Evolutionary conservation across 2,113 vertebrate species (phyloP), one percentile per base, ranked within the genome.

Genomic region (Leucopternis melanops): DNA sequence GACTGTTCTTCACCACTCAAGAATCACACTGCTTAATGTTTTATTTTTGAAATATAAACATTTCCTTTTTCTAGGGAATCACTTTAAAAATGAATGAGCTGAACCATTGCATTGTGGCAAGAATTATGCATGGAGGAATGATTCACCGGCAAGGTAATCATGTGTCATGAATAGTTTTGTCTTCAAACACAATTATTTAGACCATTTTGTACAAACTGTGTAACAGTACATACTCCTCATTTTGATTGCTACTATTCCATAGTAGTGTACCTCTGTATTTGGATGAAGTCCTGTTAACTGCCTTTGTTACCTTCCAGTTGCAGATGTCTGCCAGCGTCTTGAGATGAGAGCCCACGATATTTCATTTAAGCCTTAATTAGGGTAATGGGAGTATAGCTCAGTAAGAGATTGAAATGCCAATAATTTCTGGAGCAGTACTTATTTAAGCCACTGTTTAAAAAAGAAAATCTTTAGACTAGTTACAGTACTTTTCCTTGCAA

Each of bases 101-200:
- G 81, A 99, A 99, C 98, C 99, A 99, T 90, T 99, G 99, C 98
- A 99, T 99, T 92, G 99, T 99, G 84, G 99, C 99, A 52, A 98
- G 99, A 98, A 99, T 99, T 96, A 99, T 99, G 99, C 99, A 99
- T 1, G 99, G 99, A 57, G 99, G 99, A 96, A 99, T 99, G 99
- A 99, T 99, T 97, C 99, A 99, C 95, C 99, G 99, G 97, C 99
- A 99, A 99, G 99, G 99, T 99, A 98, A 95, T 95, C 38, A 82
- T 58, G 38, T 72, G 42, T 91, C 49, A 40, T 71, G 59, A 89
- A 32, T 88, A n/a, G 55, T 86, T 90, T 59, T 89, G 78, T 77
- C 86, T 73, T 88, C 58, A 67, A 50, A 63, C n/a, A n/a, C 8
- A 29, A 13, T 81, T 59, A 49, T 40, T 81, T 77, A 50, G 66